Conservation (phyloP, 2,113 vertebrate species). For the Anarrhichthys ocellatus region DNA sequence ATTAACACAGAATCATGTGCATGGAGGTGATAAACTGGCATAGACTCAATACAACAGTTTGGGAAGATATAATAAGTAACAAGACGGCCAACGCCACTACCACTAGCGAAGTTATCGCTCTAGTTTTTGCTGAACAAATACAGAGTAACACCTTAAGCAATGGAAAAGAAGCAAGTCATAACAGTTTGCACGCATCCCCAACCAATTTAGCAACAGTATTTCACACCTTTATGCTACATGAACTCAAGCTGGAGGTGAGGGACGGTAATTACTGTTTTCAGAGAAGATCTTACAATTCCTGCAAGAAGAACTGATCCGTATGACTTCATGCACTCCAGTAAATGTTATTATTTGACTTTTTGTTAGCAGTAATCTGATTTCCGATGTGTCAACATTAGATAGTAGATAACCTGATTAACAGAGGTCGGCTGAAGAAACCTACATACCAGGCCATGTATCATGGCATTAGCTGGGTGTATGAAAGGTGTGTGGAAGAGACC, state of each 20-base stretch:
- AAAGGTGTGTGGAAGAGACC: neutral
- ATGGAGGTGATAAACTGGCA: constrained; percentile 52
- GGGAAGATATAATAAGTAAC: constrained; percentile 29
- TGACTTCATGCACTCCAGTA: neutral
- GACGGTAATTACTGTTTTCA: neutral
- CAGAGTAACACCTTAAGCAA: neutral
- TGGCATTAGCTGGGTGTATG: neutral
- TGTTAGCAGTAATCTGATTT: neutral
- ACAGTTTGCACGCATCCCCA: constrained; percentile 10
- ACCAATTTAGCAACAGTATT: constrained; percentile 16
- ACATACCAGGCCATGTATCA: neutral
- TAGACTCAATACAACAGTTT: constrained; percentile 15
- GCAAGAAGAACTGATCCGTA: neutral
- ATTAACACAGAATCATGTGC: constrained; percentile 44
- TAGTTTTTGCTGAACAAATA: neutral
- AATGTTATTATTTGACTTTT: no score
- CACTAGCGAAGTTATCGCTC: neutral
- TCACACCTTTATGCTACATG: constrained; percentile 45
- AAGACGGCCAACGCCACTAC: neutral
- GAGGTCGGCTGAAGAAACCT: neutral
- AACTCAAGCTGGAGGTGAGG: constrained; percentile 16
- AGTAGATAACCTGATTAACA: neutral
- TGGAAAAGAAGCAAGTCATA: neutral
- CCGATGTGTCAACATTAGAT: neutral
- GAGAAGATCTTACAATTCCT: neutral